phyloP scores from a whole-genome alignment of 2,113 vertebrate genomes.

The Chloropsis cyanopogon region DNA sequence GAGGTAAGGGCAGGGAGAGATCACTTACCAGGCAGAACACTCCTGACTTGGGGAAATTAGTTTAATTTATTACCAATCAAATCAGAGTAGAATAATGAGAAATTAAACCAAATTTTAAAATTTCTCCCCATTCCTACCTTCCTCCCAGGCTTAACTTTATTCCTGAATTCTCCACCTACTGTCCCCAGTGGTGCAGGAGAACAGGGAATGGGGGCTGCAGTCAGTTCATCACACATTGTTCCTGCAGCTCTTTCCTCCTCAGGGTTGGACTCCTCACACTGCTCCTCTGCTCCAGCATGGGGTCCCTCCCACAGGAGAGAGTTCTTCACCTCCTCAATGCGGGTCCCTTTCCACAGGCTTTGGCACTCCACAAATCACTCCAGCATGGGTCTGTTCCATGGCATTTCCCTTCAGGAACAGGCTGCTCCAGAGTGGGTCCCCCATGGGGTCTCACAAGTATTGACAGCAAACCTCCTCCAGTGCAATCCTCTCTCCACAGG shows the following conservation, averaged over 20 bases:
- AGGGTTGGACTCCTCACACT: neutral
- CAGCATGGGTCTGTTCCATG: neutral
- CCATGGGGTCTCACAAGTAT: accelerated
- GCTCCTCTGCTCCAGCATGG: neutral
- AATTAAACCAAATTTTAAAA: neutral
- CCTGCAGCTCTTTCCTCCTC: neutral
- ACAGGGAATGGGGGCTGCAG: neutral
- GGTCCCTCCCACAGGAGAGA: neutral
- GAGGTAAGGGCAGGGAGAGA: neutral
- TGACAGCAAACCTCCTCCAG: neutral
- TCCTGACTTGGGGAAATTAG: neutral
- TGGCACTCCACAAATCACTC: neutral
- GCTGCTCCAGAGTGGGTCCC: neutral
- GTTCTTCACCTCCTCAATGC: neutral
- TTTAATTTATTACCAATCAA: neutral
- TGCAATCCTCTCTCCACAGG: neutral
- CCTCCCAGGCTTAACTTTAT: neutral
- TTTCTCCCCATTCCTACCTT: neutral
- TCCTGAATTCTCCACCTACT: neutral
- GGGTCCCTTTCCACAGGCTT: neutral
- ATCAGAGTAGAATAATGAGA: neutral
- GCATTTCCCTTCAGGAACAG: neutral
- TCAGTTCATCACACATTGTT: neutral
- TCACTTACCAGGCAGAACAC: neutral
- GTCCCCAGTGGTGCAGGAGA: neutral